Evolutionary conservation across 23 tunicate genomes (phyloP).

Genomic region (Styela clava): DNA sequence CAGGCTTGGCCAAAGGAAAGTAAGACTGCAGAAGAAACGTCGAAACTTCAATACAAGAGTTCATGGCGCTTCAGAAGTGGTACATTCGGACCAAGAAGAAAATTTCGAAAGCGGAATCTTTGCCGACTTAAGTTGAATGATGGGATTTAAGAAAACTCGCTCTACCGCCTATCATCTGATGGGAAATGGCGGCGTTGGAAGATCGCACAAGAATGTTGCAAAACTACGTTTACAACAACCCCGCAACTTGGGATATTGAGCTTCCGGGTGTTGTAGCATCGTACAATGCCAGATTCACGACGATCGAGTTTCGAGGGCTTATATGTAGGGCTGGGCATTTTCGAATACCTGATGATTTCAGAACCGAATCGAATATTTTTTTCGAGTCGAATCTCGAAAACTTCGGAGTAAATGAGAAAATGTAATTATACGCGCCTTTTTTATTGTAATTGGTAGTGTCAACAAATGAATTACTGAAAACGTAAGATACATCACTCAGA

Average conservation of each 20-base stretch:
- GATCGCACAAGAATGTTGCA: constrained; percentile 28
- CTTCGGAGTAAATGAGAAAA: no score
- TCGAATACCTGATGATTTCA: no score
- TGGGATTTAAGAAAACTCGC: constrained; percentile 5
- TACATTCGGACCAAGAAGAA: neutral
- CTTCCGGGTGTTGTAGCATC: constrained; percentile 28
- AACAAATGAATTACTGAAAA: no score
- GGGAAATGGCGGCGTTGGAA: constrained; percentile 26
- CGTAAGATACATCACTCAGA: no score
- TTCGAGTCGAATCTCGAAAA: no score
- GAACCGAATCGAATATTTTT: no score
- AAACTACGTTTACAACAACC: constrained; percentile 20
- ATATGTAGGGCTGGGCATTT: no score
- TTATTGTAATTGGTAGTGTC: no score
- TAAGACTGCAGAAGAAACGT: constrained; percentile 24
- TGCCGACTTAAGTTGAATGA: neutral
- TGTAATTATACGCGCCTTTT: no score
- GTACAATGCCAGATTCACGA: constrained; percentile 31
- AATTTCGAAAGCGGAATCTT: constrained; percentile 19
- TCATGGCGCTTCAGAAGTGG: constrained; percentile 19
- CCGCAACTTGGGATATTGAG: constrained; percentile 12
- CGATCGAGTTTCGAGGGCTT: neutral
- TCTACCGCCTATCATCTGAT: constrained; percentile 24
- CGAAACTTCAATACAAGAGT: constrained; percentile 14
- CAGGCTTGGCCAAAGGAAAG: constrained; percentile 33